Evolutionary conservation across 2,888 invertebrate species (phyloP), one percentile per base, ranked within the genome.

Genomic region (Trachelus iudaicus): DNA sequence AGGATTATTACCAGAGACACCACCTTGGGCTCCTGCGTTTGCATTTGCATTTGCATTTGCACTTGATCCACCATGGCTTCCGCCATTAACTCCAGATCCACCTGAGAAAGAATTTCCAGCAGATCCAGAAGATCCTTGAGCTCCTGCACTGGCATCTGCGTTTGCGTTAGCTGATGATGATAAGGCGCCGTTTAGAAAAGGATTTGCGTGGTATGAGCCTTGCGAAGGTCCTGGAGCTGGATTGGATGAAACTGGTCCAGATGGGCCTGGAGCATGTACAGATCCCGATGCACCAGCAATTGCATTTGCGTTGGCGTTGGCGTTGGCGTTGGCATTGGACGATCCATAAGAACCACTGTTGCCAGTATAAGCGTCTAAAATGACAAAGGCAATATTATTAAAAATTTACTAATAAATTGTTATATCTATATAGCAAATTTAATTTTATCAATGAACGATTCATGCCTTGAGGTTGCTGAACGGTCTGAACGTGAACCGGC

Each of bases 161-260:
- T 73, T 75, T 4, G 80, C 76, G 33, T 69, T 69, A 11, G 77
- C 69, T 30, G 74, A 76, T 3, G 80, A 74, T 56, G 76, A 37
- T 13, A 73, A 69, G 23, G 69, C 78, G 69, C 79, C 78, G 69
- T 81, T 79, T 71, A 83, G 75, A 78, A 84, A 84, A 23, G 84
- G 83, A 83, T 84, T 84, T 35, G 79, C 74, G 3, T n/a, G 68
- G 75, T 83, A 81, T 11, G 73, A 56, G 12, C 81, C 81, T 0
- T 76, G 74, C 6, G 77, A 75, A 75, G 78, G 77, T 34, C 34
- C 76, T 77, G 34, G 68, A 37, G 33, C 77, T 76, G 12, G 71
- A 77, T 33, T 35, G 23, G 37, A 69, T 74, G 78, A 37, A 69
- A 76, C 75, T 73, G 56, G 34, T 69, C 37, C 71, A 74, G 23